Percentiles rank a stretch among this genome's conserved stretches.
Conservation (phyloP, 1,140 invertebrate species). For the Aricia agestis region DNA sequence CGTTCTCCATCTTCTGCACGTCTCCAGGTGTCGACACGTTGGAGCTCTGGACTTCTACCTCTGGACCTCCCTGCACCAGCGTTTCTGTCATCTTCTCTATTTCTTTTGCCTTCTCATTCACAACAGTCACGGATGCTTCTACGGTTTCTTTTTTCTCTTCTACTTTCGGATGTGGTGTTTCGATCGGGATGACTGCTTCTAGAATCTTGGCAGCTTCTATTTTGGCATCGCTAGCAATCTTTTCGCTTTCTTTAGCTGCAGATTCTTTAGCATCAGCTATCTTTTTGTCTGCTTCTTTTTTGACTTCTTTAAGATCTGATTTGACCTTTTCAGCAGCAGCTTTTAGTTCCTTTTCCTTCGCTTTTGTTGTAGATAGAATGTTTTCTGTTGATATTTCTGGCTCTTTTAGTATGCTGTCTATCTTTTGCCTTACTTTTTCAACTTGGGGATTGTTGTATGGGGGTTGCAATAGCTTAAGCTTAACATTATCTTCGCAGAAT, state of each 20-base stretch:
- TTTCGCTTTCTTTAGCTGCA: conserved; percentile 47
- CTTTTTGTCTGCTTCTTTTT: conserved; percentile 47
- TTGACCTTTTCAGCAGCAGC: conserved; percentile 47
- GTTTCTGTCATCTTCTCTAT: conserved; percentile 60
- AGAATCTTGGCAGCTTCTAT: conserved; percentile 60
- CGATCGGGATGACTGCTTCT: conserved; percentile 60
- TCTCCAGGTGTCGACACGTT: conserved; percentile 63
- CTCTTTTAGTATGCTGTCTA: conserved; percentile 69
- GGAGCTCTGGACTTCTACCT: conserved; percentile 71
- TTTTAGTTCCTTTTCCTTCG: conserved; percentile 47
- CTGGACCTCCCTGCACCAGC: conserved; percentile 65
- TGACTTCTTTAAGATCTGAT: conserved; percentile 44
- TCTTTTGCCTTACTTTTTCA: conserved; percentile 70
- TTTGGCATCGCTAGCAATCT: conserved; percentile 49
- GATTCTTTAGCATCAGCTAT: conserved; percentile 51
- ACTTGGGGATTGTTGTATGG: conserved; percentile 69
- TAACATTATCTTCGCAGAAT: conserved; percentile 58
- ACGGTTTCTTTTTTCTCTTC: conserved; percentile 58
- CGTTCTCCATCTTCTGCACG: conserved; percentile 47
- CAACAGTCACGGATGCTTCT: conserved; percentile 65
- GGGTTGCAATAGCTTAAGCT: conserved; percentile 62
- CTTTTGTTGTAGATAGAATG: conserved; percentile 47
- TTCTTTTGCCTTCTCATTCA: conserved; percentile 58
- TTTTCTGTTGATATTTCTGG: conserved; percentile 66
- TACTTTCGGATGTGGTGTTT: conserved; percentile 50